phyloP scores from a whole-genome alignment of 92 coral and sea anemone species.

The Desmophyllum pertusum region DNA sequence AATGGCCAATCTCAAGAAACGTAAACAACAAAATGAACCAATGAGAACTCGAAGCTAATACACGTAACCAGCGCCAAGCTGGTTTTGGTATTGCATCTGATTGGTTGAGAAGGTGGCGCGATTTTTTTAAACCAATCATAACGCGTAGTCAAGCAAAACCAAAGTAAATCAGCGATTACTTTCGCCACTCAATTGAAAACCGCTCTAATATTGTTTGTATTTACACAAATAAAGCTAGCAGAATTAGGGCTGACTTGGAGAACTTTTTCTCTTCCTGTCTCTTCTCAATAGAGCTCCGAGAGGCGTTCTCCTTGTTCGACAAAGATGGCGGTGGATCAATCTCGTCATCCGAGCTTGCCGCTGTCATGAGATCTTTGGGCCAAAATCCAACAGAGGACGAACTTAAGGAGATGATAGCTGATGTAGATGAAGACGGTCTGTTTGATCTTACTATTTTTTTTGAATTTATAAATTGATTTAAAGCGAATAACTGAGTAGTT shows the following conservation, averaged over 20 bases:
- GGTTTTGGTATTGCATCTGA: too few relatives aligned
- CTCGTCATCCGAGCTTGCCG: constrained; percentile 83
- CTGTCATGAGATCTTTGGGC: constrained; percentile 86
- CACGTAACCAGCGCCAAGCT: too few relatives aligned
- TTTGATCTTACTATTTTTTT: not conserved
- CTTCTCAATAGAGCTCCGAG: constrained; percentile 65
- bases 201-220: not conserved
- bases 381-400: constrained; percentile 89
- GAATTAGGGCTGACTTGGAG: not conserved
- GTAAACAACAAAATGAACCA: too few relatives aligned
- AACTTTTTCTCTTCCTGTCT: not conserved
- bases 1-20: too few relatives aligned
- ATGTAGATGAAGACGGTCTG: constrained; percentile 89
- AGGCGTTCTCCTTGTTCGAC: constrained; percentile 86
- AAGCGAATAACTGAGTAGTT: not conserved
- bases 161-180: too few relatives aligned
- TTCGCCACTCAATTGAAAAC: too few relatives aligned
- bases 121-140: too few relatives aligned
- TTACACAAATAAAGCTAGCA: not conserved
- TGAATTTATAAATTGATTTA: not conserved
- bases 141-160: too few relatives aligned
- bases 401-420: constrained; percentile 79
- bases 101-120: too few relatives aligned
- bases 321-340: constrained; percentile 90
- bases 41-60: too few relatives aligned